A percentile compares a stretch with the other conserved stretches of the same genome.
phyloP scores from a whole-genome alignment of 2,797 vertebrate genomes.

The Eleutherodactylus coqui region DNA sequence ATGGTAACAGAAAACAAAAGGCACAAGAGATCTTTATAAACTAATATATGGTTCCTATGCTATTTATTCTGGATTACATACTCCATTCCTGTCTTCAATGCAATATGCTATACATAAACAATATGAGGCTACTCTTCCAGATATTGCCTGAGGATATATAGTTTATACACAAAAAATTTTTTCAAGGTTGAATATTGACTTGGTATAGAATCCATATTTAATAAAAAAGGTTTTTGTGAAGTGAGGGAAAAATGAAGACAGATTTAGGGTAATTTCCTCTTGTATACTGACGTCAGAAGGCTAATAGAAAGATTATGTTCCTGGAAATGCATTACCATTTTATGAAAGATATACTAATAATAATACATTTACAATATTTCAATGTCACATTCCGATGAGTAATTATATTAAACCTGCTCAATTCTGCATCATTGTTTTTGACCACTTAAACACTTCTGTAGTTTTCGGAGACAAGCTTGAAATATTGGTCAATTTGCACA shows the following conservation, averaged over 20 bases:
- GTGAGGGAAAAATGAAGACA: background rate
- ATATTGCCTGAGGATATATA: background rate
- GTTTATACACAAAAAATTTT: background rate
- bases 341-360: background rate
- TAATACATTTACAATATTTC: background rate
- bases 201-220: background rate
- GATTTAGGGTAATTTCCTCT: background rate
- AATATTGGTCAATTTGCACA: constrained; percentile 57
- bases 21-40: background rate
- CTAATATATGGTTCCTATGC: no score
- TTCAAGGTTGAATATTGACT: background rate
- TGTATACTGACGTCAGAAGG: no score
- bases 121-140: background rate
- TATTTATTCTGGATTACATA: background rate
- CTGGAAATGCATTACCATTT: background rate
- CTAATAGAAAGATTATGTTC: background rate
- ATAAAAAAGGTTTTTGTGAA: background rate
- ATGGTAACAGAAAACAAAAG: background rate
- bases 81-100: background rate
- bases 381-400: background rate
- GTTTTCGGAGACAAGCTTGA: constrained; percentile 31
- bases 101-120: background rate
- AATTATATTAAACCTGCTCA: background rate
- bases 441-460: constrained; percentile 15
- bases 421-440: background rate